These are phyloP conservation scores for Ibycter americanus DNA, from an alignment of 2,797 vertebrate genomes.

Conservation along the genomic window DNA sequence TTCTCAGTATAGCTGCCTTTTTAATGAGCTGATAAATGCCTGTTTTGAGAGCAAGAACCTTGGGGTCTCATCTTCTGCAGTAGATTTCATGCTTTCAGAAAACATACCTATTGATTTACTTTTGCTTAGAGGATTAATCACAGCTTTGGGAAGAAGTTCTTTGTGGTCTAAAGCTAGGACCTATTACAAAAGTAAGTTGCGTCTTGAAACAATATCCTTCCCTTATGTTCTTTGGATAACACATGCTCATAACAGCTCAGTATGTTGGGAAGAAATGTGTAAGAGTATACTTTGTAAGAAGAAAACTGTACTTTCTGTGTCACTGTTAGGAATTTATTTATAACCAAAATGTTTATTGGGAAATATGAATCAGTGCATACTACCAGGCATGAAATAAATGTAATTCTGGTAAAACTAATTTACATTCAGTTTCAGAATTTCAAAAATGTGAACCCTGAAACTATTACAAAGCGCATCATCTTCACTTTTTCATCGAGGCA, in stretches of 20 bases:
- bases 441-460: background rate
- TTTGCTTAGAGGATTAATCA: slow-evolving; percentile 84
- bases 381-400: background rate
- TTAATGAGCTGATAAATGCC: slow-evolving; percentile 84
- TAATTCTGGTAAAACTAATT: background rate
- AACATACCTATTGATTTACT: slow-evolving; percentile 79
- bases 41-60: slow-evolving; percentile 86
- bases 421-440: background rate
- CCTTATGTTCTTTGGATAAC: background rate
- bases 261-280: background rate
- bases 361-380: background rate
- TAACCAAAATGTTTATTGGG: background rate
- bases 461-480: background rate
- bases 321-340: background rate
- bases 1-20: slow-evolving; percentile 80
- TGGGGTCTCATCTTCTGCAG: slow-evolving; percentile 82
- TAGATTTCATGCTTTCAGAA: slow-evolving; percentile 88
- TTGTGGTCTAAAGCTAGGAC: slow-evolving; percentile 88
- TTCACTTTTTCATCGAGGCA: background rate
- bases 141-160: slow-evolving; percentile 88
- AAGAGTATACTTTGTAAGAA: background rate
- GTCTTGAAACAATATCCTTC: background rate
- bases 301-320: background rate
- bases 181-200: slow-evolving; percentile 89
- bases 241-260: background rate